Percentiles rank a stretch among this genome's conserved stretches.
These are phyloP conservation scores for Siniperca scherzeri DNA, from an alignment of 2,797 vertebrate species.

Conservation along the genomic window DNA sequence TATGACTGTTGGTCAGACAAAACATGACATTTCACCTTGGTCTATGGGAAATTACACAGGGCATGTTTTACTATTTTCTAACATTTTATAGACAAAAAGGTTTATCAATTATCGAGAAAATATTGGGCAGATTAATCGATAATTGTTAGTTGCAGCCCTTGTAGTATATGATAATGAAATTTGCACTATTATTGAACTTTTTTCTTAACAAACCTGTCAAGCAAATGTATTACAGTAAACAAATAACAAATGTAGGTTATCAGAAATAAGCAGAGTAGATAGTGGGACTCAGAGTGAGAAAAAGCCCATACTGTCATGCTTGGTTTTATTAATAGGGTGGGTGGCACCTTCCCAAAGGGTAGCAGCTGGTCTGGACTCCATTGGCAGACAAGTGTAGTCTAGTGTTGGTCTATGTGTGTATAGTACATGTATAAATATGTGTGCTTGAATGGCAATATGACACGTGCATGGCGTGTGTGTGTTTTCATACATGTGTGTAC, in stretches of 20 bases:
- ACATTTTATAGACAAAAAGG: too few relatives aligned
- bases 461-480: slow-evolving; percentile 6
- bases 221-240: neutral
- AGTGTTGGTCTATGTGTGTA: slow-evolving; percentile 23
- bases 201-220: neutral
- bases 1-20: too few relatives aligned
- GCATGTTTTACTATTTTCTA: too few relatives aligned
- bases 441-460: slow-evolving; percentile 19
- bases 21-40: too few relatives aligned
- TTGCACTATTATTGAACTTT: too few relatives aligned
- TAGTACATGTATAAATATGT: slow-evolving; percentile 22
- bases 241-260: neutral
- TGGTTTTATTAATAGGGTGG: slow-evolving; percentile 62
- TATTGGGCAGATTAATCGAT: too few relatives aligned
- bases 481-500: neutral
- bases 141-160: too few relatives aligned
- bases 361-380: slow-evolving; percentile 67
- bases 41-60: too few relatives aligned
- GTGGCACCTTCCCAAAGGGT: slow-evolving; percentile 61
- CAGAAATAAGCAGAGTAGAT: neutral
- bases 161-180: neutral
- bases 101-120: too few relatives aligned
- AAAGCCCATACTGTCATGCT: slow-evolving; percentile 22
- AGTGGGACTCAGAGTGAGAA: slow-evolving; percentile 12
- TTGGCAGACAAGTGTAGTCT: slow-evolving; percentile 50